These are phyloP conservation scores for Neodontobutis hainanensis DNA, from an alignment of 2,113 vertebrate species.

Conservation along the genomic window DNA sequence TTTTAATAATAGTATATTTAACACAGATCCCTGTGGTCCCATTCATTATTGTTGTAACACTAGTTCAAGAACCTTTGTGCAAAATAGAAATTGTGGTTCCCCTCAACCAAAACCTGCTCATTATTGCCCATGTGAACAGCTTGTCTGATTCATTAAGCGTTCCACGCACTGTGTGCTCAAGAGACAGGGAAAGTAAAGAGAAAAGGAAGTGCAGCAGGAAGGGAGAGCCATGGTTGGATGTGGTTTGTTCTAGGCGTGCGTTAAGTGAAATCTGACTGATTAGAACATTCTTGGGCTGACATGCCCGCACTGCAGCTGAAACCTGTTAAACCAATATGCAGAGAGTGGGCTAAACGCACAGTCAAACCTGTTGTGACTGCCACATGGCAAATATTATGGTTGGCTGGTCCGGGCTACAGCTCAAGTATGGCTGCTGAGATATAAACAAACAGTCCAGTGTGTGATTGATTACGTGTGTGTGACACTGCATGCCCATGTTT, in stretches of 20 bases:
- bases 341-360: constrained; percentile 49
- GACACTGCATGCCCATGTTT: constrained; percentile 44
- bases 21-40: constrained; percentile 56
- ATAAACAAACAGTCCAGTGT: constrained; percentile 51
- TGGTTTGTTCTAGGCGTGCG: constrained; percentile 64
- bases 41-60: constrained; percentile 67
- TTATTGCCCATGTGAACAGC: constrained; percentile 76
- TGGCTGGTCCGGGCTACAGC: constrained; percentile 52
- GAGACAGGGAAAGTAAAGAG: constrained; percentile 57
- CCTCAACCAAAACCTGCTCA: constrained; percentile 75
- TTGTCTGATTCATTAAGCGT: constrained; percentile 77
- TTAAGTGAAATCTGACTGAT: constrained; percentile 78
- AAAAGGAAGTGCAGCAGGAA: constrained; percentile 41
- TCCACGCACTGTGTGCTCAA: constrained; percentile 60
- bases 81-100: constrained; percentile 68
- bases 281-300: constrained; percentile 68
- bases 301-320: constrained; percentile 68
- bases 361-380: constrained; percentile 70
- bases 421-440: constrained; percentile 33
- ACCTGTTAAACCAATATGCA: constrained; percentile 74
- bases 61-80: constrained; percentile 59
- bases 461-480: constrained; percentile 38
- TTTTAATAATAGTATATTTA: constrained; percentile 67
- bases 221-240: constrained; percentile 44
- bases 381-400: constrained; percentile 70